Evolutionary conservation across 1,140 invertebrate genomes (phyloP).

Genomic region (Reticulitermes speratus): DNA sequence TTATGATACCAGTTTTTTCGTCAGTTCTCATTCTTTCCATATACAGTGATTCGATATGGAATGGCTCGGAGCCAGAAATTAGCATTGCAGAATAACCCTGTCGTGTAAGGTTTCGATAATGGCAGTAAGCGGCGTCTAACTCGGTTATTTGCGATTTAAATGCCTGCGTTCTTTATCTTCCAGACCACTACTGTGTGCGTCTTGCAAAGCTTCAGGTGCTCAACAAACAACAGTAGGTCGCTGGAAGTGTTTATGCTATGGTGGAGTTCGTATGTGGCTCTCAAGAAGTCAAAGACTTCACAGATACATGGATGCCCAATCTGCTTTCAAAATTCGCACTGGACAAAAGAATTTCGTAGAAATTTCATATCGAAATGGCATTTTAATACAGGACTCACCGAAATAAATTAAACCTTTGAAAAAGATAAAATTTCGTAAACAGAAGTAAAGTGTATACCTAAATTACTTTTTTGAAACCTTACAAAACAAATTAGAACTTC

Average conservation of each 20-base stretch:
- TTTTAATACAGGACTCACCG: background rate
- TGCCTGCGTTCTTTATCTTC: background rate
- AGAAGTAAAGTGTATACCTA: too few species aligned
- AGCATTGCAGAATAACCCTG: background rate
- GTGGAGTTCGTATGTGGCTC: background rate
- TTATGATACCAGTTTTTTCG: too few species aligned
- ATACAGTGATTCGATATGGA: background rate
- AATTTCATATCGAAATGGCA: background rate
- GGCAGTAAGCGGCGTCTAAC: background rate
- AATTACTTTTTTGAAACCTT: too few species aligned
- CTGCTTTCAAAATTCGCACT: background rate
- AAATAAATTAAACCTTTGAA: too few species aligned
- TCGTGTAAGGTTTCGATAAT: background rate
- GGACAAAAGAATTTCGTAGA: background rate
- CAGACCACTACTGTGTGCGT: background rate
- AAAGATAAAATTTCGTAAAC: too few species aligned
- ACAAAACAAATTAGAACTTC: too few species aligned
- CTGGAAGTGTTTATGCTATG: background rate
- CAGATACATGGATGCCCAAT: background rate
- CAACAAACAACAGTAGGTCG: background rate
- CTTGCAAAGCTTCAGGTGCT: background rate
- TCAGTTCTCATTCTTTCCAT: background rate
- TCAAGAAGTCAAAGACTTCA: background rate
- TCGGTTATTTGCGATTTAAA: background rate
- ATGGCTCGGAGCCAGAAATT: background rate